Conservation (phyloP, 2,797 vertebrate species). For the Sebastes matsubarae region DNA sequence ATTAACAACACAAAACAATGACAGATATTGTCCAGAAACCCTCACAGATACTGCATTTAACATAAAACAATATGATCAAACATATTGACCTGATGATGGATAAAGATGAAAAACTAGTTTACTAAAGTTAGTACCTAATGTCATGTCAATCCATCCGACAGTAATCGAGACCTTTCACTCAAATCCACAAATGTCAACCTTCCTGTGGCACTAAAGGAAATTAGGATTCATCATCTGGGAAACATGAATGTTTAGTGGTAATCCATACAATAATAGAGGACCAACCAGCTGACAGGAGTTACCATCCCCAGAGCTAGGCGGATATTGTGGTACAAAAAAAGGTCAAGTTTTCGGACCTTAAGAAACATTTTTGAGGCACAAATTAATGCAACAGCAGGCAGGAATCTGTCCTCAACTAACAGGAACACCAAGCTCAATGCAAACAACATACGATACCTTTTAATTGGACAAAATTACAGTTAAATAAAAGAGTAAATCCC, state of each 20-base stretch:
- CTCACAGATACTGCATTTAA: fast-evolving
- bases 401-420: background rate
- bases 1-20: too few relatives aligned
- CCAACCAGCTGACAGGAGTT: background rate
- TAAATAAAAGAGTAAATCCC: background rate
- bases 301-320: too few relatives aligned
- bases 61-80: too few relatives aligned
- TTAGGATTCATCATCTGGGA: too few relatives aligned
- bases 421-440: too few relatives aligned
- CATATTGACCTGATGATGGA: too few relatives aligned
- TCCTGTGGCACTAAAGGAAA: too few relatives aligned
- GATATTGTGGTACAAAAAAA: background rate
- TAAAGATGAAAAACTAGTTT: too few relatives aligned
- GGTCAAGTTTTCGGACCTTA: background rate
- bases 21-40: too few relatives aligned
- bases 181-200: too few relatives aligned
- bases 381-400: background rate
- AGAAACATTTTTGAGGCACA: background rate
- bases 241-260: too few relatives aligned
- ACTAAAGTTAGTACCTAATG: background rate
- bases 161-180: background rate
- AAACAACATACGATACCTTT: background rate
- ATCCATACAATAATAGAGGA: background rate
- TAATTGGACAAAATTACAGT: background rate
- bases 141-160: background rate